phyloP scores from a whole-genome alignment of 2,113 vertebrate genomes.

The Tyrannus savana region DNA sequence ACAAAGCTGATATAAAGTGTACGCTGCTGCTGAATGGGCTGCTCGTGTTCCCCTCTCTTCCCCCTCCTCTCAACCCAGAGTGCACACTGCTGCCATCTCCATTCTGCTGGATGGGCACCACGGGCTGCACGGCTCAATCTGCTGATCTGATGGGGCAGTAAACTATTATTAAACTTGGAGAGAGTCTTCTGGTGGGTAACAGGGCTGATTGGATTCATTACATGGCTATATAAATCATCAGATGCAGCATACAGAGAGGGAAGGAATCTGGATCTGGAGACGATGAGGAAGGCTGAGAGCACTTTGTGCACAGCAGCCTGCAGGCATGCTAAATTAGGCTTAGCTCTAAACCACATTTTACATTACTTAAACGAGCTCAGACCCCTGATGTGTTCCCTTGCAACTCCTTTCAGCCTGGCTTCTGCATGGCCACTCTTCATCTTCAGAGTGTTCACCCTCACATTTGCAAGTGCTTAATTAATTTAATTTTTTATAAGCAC shows the following conservation, averaged over 20 bases:
- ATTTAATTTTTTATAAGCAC: not conserved
- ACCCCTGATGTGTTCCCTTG: not conserved
- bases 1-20: not conserved
- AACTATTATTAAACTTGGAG: constrained; percentile 34
- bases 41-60: not conserved
- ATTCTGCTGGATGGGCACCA: accelerated
- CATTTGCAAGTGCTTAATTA: not conserved
- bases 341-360: constrained; percentile 24
- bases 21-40: not conserved
- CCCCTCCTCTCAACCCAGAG: not conserved
- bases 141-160: not conserved
- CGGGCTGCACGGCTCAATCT: not conserved
- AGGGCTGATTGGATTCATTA: constrained; percentile 31
- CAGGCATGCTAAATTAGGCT: constrained; percentile 19
- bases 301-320: not conserved
- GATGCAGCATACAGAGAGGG: not conserved
- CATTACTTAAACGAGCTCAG: not conserved
- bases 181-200: constrained; percentile 25
- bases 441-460: accelerated
- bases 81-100: not conserved
- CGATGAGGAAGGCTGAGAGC: constrained; percentile 19
- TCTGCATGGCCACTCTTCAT: not conserved
- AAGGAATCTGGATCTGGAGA: constrained; percentile 32
- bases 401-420: not conserved
- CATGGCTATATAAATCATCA: not conserved